Evolutionary conservation across 2,888 invertebrate genomes (phyloP), one percentile per base, ranked within the genome.

Genomic region (Bombylius major): DNA sequence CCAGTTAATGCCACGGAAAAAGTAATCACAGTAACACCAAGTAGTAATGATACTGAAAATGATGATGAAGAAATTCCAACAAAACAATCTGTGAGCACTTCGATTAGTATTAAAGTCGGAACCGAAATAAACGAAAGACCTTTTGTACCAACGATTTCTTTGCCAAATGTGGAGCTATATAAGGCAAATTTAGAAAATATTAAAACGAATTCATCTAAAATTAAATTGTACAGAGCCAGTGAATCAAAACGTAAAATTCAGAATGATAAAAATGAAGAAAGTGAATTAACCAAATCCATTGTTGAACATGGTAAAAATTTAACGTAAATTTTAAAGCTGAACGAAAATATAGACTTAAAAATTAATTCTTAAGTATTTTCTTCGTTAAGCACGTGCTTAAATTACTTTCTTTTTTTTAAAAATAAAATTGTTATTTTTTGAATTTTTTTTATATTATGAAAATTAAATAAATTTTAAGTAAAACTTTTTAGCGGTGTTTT

Each of bases 31-130:
- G 59, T 61, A 45, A 60, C 58, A 11, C 58, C 62, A 31, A 53
- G 56, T 42, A 60, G 48, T 56, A 50, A 53, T n/a, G 36, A 47
- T 23, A 4, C 11, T 42, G 39, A 42, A 54, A 59, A 1, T 52
- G 31, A 34, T 6, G 51, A 52, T 23, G 59, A 58, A 63, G 62
- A 62, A 63, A 63, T n/a, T 56, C 42, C 59, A 45, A 76, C 75
- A 9, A 76, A 75, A 58, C 77, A 77, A 64, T 79, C 79, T 55
- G 75, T 75, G 13, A 75, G 75, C 58, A 79, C 78, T 51, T 79
- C 79, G 4, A 76, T 79, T 6, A 80, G 77, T 65, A 73, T 77
- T 53, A 73, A 78, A 65, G 72, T 79, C 9, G 78, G 78, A 50
- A 76, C 73, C 47, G 65, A 67, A 50, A 67, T 70, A 5, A 64